Conservation (phyloP, 30 jellyfish, hydroid and myxozoan species). For the Turritopsis dohrnii region DNA sequence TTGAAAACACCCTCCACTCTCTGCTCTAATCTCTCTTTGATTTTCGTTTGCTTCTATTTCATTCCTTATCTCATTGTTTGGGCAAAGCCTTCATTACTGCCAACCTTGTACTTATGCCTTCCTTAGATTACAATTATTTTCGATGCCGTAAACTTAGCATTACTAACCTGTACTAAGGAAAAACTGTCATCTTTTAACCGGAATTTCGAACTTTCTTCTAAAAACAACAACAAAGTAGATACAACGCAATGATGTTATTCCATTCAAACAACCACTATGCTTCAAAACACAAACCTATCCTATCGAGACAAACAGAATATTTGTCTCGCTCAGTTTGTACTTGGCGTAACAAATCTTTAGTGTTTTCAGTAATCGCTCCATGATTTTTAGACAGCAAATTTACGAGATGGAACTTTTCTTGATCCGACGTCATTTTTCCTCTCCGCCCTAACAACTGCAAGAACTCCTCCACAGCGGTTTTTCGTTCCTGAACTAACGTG, state of each 20-base stretch:
- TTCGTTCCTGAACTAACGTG: background rate
- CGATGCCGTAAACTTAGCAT: background rate
- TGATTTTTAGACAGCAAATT: background rate
- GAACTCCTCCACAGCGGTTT: background rate
- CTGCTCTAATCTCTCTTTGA: too few species aligned
- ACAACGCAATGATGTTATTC: too few species aligned
- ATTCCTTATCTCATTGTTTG: too few species aligned
- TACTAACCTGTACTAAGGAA: background rate
- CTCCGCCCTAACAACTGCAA: background rate
- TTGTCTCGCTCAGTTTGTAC: background rate
- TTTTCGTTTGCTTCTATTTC: too few species aligned
- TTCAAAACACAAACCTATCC: background rate
- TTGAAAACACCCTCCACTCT: too few species aligned
- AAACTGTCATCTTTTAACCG: background rate
- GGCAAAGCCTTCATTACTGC: too few species aligned
- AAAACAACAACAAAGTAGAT: background rate
- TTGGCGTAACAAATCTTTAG: background rate
- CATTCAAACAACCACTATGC: too few species aligned
- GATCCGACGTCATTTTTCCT: background rate
- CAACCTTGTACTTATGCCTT: too few species aligned
- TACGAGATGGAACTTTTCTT: background rate
- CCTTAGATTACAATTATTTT: too few species aligned
- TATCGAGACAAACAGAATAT: background rate
- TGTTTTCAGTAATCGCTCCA: background rate
- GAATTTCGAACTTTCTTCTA: background rate